Conservation (phyloP, 1,140 invertebrate genomes). For the Drosophila subpulchrella region DNA sequence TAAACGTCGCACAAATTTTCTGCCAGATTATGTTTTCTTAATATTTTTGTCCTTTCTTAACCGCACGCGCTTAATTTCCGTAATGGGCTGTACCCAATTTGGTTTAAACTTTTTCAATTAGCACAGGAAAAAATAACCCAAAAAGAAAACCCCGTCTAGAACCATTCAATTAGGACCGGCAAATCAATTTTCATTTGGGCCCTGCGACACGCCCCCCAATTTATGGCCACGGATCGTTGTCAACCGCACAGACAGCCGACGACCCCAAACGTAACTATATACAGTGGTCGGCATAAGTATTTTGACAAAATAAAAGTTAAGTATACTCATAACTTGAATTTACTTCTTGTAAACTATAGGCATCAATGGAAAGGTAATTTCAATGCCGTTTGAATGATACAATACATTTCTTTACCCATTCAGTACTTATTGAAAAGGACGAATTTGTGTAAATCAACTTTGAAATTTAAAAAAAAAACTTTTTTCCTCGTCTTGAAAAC, state of each 20-base stretch:
- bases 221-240: slow-evolving; percentile 43
- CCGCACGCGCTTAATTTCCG: slow-evolving; percentile 83
- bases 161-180: slow-evolving; percentile 67
- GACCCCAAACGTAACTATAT: slow-evolving; percentile 63
- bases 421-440: too few species aligned
- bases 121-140: slow-evolving; percentile 26
- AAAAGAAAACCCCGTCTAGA: slow-evolving; percentile 31
- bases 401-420: too few species aligned
- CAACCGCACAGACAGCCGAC: slow-evolving; percentile 59
- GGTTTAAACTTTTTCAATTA: slow-evolving; percentile 82
- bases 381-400: too few species aligned
- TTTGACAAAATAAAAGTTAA: too few species aligned
- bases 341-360: too few species aligned
- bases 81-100: slow-evolving; percentile 66
- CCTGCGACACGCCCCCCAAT: slow-evolving; percentile 13
- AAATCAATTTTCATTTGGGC: slow-evolving; percentile 77
- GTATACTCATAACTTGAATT: too few species aligned
- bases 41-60: slow-evolving; percentile 64
- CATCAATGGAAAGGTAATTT: too few species aligned
- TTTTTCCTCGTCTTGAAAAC: too few species aligned
- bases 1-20: slow-evolving; percentile 75
- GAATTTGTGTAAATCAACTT: too few species aligned
- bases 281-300: too few species aligned
- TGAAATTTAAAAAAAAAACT: too few species aligned
- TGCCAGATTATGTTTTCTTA: slow-evolving; percentile 79